Evolutionary conservation across 2,113 vertebrate genomes (phyloP), one percentile per base, ranked within the genome.

Genomic region (Zapornia atra): DNA sequence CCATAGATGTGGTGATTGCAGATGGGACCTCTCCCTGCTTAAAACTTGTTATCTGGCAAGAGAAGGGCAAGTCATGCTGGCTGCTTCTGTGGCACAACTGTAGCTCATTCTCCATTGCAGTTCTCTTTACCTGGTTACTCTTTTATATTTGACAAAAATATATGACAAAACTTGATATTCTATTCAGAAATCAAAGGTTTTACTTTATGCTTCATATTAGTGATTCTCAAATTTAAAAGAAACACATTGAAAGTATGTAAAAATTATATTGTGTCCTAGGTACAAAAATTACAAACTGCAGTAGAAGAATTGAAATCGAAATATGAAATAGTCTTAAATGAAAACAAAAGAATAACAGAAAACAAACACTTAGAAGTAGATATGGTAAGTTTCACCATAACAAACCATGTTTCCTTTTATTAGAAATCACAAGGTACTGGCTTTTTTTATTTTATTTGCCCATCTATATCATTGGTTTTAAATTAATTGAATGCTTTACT

Each of bases 261-360:
- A 88, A 91, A 79, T 72, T 86, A 10, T 80, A 22, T 83, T 72
- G 81, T 97, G 31, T 97, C 91, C 93, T 93, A 99, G 99, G 97
- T 98, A 81, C 96, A 97, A 79, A 98, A 98, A 79, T 96, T 98
- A 81, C 98, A 98, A 94, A 97, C 87, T 69, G 97, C 98, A 95
- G 89, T 98, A 7, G 96, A 97, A 80, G 96, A 97, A 50, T 44
- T 98, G 57, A 98, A 97, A 97, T 95, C 77, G 31, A 98, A 86
- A 95, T 98, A 97, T 88, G 88, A 97, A 96, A 96, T 59, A 44
- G 59, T 98, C 54, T 83, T 98, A 86, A 95, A 73, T 88, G 98
- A 99, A 92, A 98, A 95, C 5, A 93, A 97, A 76, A 94, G 72
- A 75, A 76, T 96, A 59, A 93, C 31, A 90, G 97, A 97, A 83